These are phyloP conservation scores for Chrysolina americana DNA, from an alignment of 2,888 invertebrate species.

Conservation along the genomic window DNA sequence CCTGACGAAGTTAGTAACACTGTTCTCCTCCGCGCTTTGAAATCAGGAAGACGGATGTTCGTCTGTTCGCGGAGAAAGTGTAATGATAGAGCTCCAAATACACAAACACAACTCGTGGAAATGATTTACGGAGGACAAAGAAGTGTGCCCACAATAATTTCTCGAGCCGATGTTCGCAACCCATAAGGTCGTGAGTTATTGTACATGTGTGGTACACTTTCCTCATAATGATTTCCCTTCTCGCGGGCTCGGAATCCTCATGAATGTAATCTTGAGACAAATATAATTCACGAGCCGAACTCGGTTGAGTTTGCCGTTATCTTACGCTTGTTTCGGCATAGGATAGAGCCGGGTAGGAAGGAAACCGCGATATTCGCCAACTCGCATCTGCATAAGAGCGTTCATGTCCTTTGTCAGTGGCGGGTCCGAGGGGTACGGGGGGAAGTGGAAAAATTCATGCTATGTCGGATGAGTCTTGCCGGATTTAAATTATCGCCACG, in stretches of 20 bases:
- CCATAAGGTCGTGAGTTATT: constrained; percentile 17
- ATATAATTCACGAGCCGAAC: constrained; percentile 67
- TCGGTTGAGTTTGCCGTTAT: constrained; percentile 64
- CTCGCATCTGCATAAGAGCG: constrained; percentile 27
- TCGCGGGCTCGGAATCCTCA: constrained; percentile 14
- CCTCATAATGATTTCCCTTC: constrained; percentile 30
- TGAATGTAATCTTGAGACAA: constrained; percentile 68
- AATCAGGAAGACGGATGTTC: background rate
- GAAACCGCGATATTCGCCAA: constrained; percentile 39
- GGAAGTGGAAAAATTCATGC: background rate
- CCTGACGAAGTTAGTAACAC: no score
- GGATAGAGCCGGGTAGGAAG: constrained; percentile 25
- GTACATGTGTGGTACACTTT: constrained; percentile 16
- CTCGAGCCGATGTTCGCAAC: background rate
- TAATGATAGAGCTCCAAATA: background rate
- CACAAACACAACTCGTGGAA: constrained; percentile 1
- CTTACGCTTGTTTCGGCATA: constrained; percentile 60
- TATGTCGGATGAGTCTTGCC: no score
- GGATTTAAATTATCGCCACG: no score
- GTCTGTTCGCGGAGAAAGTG: constrained; percentile 7
- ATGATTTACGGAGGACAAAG: constrained; percentile 8
- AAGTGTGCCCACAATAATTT: constrained; percentile 8
- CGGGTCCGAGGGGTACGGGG: background rate
- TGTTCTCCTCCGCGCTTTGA: background rate
- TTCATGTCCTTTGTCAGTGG: constrained; percentile 25